phyloP scores from a whole-genome alignment of 2,113 vertebrate genomes.

The Aramus guarauna region DNA sequence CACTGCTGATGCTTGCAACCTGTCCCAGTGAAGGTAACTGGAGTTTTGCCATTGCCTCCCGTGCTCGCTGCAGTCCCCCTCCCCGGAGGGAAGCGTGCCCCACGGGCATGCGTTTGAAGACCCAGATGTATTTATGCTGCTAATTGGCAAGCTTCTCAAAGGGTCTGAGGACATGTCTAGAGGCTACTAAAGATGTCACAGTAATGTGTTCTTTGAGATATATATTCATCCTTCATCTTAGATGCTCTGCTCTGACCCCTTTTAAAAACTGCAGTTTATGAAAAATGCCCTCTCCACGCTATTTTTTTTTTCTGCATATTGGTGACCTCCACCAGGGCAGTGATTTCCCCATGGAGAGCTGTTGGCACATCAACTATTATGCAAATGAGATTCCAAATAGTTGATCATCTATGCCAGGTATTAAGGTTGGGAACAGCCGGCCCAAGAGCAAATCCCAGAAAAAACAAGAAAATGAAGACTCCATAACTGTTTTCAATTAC shows the following conservation, averaged over 20 bases:
- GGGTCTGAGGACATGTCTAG: neutral
- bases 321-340: neutral
- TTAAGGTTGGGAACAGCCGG: neutral
- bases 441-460: neutral
- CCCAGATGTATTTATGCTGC: neutral
- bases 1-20: neutral
- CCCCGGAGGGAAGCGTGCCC: fast-evolving
- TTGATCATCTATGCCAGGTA: slow-evolving; percentile 12
- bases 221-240: neutral
- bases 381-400: slow-evolving; percentile 3
- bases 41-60: neutral
- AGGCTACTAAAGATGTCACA: neutral
- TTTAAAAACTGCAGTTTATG: neutral
- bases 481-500: slow-evolving; percentile 7
- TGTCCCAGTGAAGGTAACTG: neutral
- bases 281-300: neutral
- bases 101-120: fast-evolving
- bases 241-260: neutral
- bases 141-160: neutral
- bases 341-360: neutral
- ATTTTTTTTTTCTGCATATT: neutral
- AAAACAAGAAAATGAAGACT: slow-evolving; percentile 26
- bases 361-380: neutral
- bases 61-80: fast-evolving
- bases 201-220: neutral